Base-by-base conservation (phyloP, 2,797 vertebrate species). In the Brachyrhaphis roseni region DNA sequence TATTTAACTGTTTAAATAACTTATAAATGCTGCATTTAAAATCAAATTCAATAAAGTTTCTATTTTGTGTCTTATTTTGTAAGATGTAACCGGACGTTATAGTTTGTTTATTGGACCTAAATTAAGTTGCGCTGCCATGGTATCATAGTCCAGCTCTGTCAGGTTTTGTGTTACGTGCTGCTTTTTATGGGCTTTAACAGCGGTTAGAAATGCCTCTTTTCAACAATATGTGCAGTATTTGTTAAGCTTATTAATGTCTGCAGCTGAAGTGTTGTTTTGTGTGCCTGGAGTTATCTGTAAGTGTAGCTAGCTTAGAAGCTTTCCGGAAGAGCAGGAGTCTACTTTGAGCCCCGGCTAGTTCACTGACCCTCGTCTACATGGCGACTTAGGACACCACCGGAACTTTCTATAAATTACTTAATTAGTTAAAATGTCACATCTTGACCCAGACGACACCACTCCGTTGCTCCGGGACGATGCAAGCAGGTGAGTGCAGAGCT, bases 381-480 rank as follows among this genome's bases (percentile, higher is more conserved):
- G 81, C 20, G n/a, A 90, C 62, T 43, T 89, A 78, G 47, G 2
- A 18, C 11, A 74, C 23, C 20, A 16, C 23, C 23, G 10, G 6
- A 46, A 26, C 46, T 72, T 73, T 57, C 43, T 5, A 28, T 26
- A 6, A 3, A 1, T 77, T 72, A 41, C 2, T 66, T 4, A 49
- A 78, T 76, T 36, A 36, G 10, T 18, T 45, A 81, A 79, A 74
- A 96, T 96, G 96, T 84, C 95, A 77, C 84, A 87, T 55, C 20
- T 84, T 11, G 92, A 95, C 11, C 73, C 92, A 2, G 94, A 94
- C 8, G 93, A 94, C 5, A 88, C 77, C 8, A 90, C 93, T 8
- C 94, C 95, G 0, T 75, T 96, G 77, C 91, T 96, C 1, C 88
- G 86, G 78, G 94, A 92, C 79, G 95, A 95, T 71, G 55, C 86